Conservation (phyloP, 2,888 invertebrate species). For the Oligia strigilis region DNA sequence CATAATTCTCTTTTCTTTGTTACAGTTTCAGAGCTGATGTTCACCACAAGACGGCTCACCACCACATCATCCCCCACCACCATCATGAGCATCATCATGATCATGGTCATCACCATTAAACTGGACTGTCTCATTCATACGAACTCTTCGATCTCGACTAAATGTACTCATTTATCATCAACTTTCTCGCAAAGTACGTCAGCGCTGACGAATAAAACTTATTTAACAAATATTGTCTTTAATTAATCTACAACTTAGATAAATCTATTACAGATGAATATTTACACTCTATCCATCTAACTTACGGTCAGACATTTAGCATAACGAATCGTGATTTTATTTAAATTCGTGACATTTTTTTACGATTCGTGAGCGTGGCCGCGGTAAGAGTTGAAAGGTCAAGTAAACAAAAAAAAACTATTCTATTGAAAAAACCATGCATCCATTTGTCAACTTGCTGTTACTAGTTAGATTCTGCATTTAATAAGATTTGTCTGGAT, state of each 20-base stretch:
- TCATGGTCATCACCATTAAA: conserved; percentile 71
- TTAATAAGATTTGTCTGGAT: conserved; percentile 49
- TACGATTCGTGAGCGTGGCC: too few species aligned
- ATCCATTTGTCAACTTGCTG: too few species aligned
- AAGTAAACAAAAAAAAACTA: background rate
- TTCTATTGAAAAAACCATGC: background rate
- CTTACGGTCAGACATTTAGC: background rate
- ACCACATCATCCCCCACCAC: conserved; percentile 74
- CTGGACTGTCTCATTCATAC: conserved; percentile 66
- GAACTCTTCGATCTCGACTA: conserved; percentile 72
- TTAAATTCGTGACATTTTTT: too few species aligned
- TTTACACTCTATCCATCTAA: background rate
- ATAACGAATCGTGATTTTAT: background rate
- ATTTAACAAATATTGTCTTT: conserved; percentile 54
- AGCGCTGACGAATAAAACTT: conserved; percentile 77
- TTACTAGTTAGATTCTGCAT: background rate
- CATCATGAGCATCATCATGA: conserved; percentile 67
- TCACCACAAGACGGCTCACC: conserved; percentile 79
- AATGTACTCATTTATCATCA: conserved; percentile 62
- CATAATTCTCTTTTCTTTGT: conserved; percentile 30
- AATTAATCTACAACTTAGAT: conserved; percentile 24
- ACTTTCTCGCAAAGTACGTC: conserved; percentile 66
- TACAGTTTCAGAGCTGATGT: conserved; percentile 82
- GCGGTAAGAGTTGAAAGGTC: background rate
- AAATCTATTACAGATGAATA: background rate